These are phyloP conservation scores for Stenotaenia linearis DNA, from an alignment of 2,888 invertebrate genomes.

Conservation along the genomic window DNA sequence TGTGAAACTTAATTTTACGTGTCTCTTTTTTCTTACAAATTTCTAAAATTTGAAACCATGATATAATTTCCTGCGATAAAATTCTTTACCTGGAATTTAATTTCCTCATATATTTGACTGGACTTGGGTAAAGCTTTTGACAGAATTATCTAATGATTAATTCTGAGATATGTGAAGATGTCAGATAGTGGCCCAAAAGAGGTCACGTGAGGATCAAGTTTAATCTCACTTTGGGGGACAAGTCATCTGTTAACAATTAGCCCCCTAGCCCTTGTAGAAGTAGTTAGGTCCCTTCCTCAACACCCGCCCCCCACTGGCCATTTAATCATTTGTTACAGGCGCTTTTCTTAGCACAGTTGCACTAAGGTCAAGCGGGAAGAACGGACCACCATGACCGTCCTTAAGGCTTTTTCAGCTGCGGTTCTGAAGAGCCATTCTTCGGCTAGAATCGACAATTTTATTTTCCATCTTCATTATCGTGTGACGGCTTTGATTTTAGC, in stretches of 20 bases:
- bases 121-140: too few relatives aligned
- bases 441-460: slow-evolving; percentile 39
- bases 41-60: too few relatives aligned
- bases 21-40: not conserved
- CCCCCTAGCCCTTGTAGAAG: not conserved
- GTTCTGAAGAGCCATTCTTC: not conserved
- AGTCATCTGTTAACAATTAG: not conserved
- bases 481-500: slow-evolving; percentile 40
- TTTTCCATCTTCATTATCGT: slow-evolving; percentile 42
- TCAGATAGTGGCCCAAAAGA: too few relatives aligned
- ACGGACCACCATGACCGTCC: not conserved
- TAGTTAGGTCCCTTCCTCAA: not conserved
- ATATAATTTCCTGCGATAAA: too few relatives aligned
- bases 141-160: too few relatives aligned
- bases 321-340: not conserved
- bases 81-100: too few relatives aligned
- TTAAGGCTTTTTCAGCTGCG: not conserved
- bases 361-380: not conserved
- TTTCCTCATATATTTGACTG: too few relatives aligned
- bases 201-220: not conserved
- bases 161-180: too few relatives aligned
- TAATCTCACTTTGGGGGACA: not conserved
- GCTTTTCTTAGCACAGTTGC: not conserved
- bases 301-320: too few relatives aligned
- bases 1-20: not conserved